A percentile compares a stretch with the other conserved stretches of the same genome.
Conservation (phyloP, 2,888 invertebrate species). For the Sarcophaga subvicina region DNA sequence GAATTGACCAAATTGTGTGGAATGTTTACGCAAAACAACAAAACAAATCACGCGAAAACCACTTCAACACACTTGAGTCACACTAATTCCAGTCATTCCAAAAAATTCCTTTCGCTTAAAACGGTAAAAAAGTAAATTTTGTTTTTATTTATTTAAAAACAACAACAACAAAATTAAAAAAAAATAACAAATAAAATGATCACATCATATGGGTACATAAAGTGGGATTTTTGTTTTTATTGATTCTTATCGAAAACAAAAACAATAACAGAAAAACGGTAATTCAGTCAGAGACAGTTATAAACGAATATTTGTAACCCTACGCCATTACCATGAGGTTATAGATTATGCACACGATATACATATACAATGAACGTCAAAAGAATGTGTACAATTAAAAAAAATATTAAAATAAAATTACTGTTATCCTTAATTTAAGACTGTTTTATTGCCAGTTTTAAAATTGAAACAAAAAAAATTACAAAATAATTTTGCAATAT, state of each 20-base stretch:
- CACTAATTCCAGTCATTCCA: slow-evolving; percentile 35
- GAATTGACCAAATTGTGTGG: slow-evolving; percentile 11
- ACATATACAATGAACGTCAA: too few relatives aligned
- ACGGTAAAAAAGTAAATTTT: slow-evolving; percentile 81
- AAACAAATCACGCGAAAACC: neutral
- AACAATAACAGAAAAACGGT: neutral
- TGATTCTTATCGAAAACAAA: neutral
- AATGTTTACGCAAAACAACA: slow-evolving; percentile 27
- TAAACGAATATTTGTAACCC: neutral
- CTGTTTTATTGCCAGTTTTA: too few relatives aligned
- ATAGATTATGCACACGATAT: too few relatives aligned
- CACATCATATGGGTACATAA: slow-evolving; percentile 9
- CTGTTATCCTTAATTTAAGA: too few relatives aligned
- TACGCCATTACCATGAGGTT: neutral
- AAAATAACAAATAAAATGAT: neutral
- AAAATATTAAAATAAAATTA: too few relatives aligned
- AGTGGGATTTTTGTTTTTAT: neutral
- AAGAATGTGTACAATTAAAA: too few relatives aligned
- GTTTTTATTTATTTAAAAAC: slow-evolving; percentile 69
- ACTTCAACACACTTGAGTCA: neutral
- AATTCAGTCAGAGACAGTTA: neutral
- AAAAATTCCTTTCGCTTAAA: slow-evolving; percentile 79
- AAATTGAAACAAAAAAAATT: too few relatives aligned
- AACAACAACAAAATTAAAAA: slow-evolving; percentile 54
- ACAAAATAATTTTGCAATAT: too few relatives aligned